Evolutionary conservation across 2,888 invertebrate species (phyloP).

Genomic region (Cinara cedri): DNA sequence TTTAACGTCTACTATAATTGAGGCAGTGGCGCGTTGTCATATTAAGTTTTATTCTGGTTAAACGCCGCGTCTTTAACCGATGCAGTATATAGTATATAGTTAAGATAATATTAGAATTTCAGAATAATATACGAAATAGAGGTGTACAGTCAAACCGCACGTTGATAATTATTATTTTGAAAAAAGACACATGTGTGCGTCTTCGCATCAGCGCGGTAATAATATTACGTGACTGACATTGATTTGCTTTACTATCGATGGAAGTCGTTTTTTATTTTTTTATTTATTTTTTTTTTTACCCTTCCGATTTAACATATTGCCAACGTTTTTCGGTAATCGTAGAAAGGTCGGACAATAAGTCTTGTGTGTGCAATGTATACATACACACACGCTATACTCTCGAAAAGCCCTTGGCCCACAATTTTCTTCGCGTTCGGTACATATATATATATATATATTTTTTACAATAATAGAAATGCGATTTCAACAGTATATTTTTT

Average conservation of each 20-base stretch:
- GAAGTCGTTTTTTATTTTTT: constrained; percentile 4
- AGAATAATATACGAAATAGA: too few species aligned
- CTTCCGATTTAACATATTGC: constrained; percentile 22
- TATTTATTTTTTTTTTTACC: not conserved
- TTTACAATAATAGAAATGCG: constrained; percentile 25
- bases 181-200: constrained; percentile 34
- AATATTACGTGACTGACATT: constrained; percentile 52
- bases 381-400: not conserved
- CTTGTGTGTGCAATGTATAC: not conserved
- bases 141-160: not conserved
- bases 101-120: constrained; percentile 30
- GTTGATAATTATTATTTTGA: constrained; percentile 2
- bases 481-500: not conserved
- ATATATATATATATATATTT: not conserved
- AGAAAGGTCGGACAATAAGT: constrained; percentile 13
- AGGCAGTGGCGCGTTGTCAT: too few species aligned
- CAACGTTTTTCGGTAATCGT: constrained; percentile 24
- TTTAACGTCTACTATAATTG: too few species aligned
- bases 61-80: too few species aligned
- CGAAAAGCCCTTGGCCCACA: constrained; percentile 15
- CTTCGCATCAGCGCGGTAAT: constrained; percentile 14
- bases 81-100: not conserved
- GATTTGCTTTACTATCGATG: constrained; percentile 41
- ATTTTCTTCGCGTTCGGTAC: not conserved
- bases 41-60: too few species aligned